Conservation (phyloP, 2,113 vertebrate genomes). For the Coryphaenoides rupestris region DNA sequence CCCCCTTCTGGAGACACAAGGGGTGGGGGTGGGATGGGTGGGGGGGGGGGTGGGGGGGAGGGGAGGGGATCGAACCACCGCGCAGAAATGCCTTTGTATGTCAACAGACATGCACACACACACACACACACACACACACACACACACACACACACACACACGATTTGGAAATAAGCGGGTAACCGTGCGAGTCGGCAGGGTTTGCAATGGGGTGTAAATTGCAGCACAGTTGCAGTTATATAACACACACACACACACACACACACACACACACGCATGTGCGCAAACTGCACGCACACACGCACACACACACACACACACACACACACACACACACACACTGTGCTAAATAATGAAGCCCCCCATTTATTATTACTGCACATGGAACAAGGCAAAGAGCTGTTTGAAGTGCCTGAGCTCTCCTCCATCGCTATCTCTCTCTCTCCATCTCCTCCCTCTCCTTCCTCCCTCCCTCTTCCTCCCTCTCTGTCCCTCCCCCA, state of each 20-base stretch:
- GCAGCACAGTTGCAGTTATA: slow-evolving; percentile 13
- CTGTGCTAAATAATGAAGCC: slow-evolving; percentile 53
- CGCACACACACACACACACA: too few species aligned
- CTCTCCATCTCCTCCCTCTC: neutral
- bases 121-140: too few species aligned
- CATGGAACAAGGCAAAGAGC: slow-evolving; percentile 47
- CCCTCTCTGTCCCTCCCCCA: slow-evolving; percentile 2
- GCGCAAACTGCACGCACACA: slow-evolving; percentile 24
- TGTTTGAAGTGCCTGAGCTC: slow-evolving; percentile 48
- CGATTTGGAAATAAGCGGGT: slow-evolving; percentile 45
- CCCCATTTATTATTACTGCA: slow-evolving; percentile 58
- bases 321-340: too few species aligned
- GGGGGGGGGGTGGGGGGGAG: too few species aligned
- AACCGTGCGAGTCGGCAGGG: slow-evolving; percentile 39
- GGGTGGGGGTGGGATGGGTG: too few species aligned
- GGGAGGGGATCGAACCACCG: too few species aligned
- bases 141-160: slow-evolving; percentile 1
- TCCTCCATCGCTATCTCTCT: slow-evolving; percentile 23
- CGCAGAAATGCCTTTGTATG: slow-evolving; percentile 7
- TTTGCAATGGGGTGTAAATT: slow-evolving; percentile 31
- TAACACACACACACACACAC: slow-evolving; percentile 40
- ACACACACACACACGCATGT: slow-evolving; percentile 29
- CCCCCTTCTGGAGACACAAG: slow-evolving; percentile 12
- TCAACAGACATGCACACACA: neutral
- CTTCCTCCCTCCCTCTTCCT: slow-evolving; percentile 11